Evolutionary conservation across 2,797 vertebrate genomes (phyloP), one percentile per base, ranked within the genome.

Genomic region (Mormyrops boulengeri): DNA sequence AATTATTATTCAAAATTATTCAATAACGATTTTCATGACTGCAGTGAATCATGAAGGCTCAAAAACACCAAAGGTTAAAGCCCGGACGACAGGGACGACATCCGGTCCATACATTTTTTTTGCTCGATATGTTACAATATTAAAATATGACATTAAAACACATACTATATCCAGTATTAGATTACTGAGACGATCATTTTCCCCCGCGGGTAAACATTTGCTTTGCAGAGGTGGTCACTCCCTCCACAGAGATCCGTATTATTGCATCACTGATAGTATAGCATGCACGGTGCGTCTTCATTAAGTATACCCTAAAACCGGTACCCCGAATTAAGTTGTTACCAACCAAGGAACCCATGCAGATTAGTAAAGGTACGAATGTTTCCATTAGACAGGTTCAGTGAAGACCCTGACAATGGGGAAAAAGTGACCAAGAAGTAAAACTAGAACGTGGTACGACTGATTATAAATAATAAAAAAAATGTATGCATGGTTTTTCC

Each of bases 321-420:
- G 94, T 94, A 93, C 94, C 89, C 95, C 92, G 92, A 96, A 96
- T 96, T 94, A 96, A 96, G 94, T 96, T 96, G 96, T 94, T 96
- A 95, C 95, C 95, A 94, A 95, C 94, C 95, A 95, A 93, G 95
- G 95, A 95, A 96, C 95, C 95, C 94, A 30, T 30, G 26, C 26
- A 95, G 95, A 96, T 96, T 95, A 96, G 93, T 93, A 92, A 77
- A 94, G 94, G 93, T 94, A 92, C 93, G 53, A 77, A 91, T 90
- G 89, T 89, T 89, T 88, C 57, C 34, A 60, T 90, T 90, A 89
- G 77, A 89, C 88, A 82, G 88, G 90, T 91, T 88, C 69, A 22
- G 44, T 66, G 91, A 91, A 89, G 85, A 93, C 91, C 89, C 90
- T 94, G 94, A 95, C 93, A 95, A 94, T 93, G 88, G 84, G 55